phyloP scores from a whole-genome alignment of 2,797 vertebrate genomes.

The Melanotaenia pygmaea region DNA sequence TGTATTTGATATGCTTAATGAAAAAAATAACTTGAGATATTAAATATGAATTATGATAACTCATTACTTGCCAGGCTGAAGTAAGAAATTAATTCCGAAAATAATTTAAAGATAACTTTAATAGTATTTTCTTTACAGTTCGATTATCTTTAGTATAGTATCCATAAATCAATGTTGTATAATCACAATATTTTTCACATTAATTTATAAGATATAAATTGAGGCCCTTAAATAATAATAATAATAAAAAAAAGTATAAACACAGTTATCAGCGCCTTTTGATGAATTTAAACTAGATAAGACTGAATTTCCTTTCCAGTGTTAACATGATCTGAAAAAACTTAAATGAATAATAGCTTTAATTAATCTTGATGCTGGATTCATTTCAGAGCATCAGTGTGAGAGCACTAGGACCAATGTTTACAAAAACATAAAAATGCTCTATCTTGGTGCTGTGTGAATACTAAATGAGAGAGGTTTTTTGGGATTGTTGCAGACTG shows the following conservation, averaged over 20 bases:
- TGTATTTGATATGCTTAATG: neutral
- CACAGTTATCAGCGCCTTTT: neutral
- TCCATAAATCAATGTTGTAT: neutral
- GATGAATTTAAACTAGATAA: neutral
- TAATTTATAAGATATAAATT: neutral
- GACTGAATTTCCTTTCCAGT: neutral
- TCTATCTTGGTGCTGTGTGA: neutral
- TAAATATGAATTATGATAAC: conserved; percentile 4
- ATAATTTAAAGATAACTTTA: neutral
- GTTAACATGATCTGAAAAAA: neutral
- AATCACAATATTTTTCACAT: neutral
- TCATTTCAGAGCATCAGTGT: neutral
- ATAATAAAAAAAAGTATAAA: neutral
- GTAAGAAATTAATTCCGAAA: neutral
- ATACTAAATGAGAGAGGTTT: neutral
- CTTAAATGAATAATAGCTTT: too few species aligned
- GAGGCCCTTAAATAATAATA: neutral
- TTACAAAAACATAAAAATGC: conserved; percentile 1
- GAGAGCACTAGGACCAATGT: conserved; percentile 8
- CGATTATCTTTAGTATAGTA: too few species aligned
- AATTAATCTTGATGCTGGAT: too few species aligned
- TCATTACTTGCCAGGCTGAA: too few species aligned
- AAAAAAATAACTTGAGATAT: neutral
- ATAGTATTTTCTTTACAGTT: too few species aligned
- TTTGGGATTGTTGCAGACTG: neutral